Base-by-base conservation (phyloP, 2,888 invertebrate genomes). In the Phytoseiulus persimilis region DNA sequence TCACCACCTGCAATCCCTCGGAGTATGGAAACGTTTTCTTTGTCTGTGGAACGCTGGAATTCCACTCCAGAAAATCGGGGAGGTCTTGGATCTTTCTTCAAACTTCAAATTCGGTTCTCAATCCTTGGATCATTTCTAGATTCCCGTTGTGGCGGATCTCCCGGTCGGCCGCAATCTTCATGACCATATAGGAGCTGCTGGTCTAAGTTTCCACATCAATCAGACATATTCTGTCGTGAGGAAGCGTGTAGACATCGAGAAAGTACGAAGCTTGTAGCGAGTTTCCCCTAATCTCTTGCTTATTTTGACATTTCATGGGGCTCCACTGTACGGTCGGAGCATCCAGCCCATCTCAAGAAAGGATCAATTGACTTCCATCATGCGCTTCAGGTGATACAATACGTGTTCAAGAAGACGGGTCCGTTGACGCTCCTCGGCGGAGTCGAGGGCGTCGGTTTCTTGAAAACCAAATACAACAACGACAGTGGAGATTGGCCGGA, bases 371-470 rank as follows among this genome's bases (percentile, higher is more conserved):
- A 39, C 39, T 6, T 39, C 39, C 5, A 39, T 39, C 39, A 39
- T 39, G 5, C 65, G 18, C 0, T 33, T n/a, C 33, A 87, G 87
- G 87, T 91, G 6, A 23, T 90, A 0, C 90, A 90, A 83, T 91
- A 90, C 45, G 89, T 91, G 33, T 45, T 89, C 31, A n/a, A 31
- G 23, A 90, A 90, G 2, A 31, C 83, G 45, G 96, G 96, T 0
- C 96, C 96, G 0, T 96, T 97, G 96, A 96, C 96, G 0, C 95
- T 95, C 0, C 93, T 96, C 0, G 96, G 97, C 0, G 97, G 97
- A 0, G 95, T 97, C 9, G 97, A 97, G 93, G 96, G 96, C 0
- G 93, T 97, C 90, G 97, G 96, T 0, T 97, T 97, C 92, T 95
- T 97, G n/a, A 95, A 95, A 65, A 96, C 97, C 0, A 97, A 96